Evolutionary conservation across 2,113 vertebrate species (phyloP).

Genomic region (Tor tambroides): DNA sequence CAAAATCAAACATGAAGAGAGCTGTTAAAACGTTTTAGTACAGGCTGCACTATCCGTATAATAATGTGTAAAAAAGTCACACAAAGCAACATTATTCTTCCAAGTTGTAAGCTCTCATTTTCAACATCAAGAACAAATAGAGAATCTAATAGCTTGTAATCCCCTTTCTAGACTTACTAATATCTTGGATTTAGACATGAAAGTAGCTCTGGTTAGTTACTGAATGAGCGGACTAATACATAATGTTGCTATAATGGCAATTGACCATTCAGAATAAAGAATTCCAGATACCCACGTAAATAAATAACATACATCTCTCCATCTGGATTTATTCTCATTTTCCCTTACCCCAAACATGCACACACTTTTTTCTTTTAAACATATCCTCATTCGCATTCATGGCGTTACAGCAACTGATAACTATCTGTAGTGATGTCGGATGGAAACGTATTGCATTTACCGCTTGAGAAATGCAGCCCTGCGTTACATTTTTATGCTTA

Average conservation of each 20-base stretch:
- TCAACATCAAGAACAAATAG: conserved; percentile 9
- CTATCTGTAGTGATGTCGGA: conserved; percentile 19
- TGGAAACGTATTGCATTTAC: conserved; percentile 30
- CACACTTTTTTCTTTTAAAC: background rate
- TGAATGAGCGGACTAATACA: background rate
- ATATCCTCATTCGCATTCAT: conserved; percentile 45
- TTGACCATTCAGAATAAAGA: background rate
- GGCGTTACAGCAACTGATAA: conserved; percentile 20
- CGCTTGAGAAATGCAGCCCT: conserved; percentile 25
- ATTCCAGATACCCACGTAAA: background rate
- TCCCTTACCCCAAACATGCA: background rate
- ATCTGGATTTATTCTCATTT: background rate
- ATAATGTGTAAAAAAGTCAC: background rate
- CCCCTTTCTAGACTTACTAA: background rate
- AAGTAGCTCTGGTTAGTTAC: background rate
- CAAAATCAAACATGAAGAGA: background rate
- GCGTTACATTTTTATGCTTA: background rate
- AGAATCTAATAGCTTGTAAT: background rate
- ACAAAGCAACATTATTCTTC: background rate
- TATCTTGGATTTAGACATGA: background rate
- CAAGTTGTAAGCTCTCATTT: background rate
- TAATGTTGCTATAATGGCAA: background rate
- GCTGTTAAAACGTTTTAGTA: background rate
- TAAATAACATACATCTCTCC: background rate
- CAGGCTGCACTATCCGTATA: background rate